Conservation (phyloP, 2,113 vertebrate species). For the Aix galericulata region DNA sequence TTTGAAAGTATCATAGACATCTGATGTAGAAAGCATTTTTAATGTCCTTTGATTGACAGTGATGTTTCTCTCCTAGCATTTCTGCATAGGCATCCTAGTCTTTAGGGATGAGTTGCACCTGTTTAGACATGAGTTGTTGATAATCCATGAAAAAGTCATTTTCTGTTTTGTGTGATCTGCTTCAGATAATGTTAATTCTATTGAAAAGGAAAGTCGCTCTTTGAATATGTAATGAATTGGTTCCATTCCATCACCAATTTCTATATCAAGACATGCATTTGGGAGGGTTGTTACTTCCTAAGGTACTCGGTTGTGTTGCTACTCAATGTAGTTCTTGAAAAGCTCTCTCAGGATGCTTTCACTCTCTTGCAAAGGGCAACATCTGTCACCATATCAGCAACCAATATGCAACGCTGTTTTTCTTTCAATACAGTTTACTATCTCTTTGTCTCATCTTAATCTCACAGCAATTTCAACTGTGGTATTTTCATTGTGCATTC, state of each 20-base stretch:
- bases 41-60: not conserved
- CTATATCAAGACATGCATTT: not conserved
- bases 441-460: conserved; percentile 6
- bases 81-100: not conserved
- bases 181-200: not conserved
- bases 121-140: not conserved
- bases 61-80: not conserved
- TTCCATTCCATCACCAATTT: not conserved
- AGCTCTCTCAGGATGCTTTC: not conserved
- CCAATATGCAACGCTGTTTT: not conserved
- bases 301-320: not conserved
- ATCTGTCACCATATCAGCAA: not conserved
- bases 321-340: not conserved
- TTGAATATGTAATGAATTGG: not conserved
- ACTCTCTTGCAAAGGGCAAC: not conserved
- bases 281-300: not conserved
- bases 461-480: not conserved
- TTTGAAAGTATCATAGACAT: not conserved
- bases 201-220: not conserved
- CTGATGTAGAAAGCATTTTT: not conserved
- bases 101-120: not conserved
- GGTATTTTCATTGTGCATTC: not conserved
- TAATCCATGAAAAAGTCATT: not conserved
- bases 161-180: not conserved
- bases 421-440: not conserved